phyloP scores from a whole-genome alignment of 2,888 invertebrate genomes.

The Aleiodes testaceus region DNA sequence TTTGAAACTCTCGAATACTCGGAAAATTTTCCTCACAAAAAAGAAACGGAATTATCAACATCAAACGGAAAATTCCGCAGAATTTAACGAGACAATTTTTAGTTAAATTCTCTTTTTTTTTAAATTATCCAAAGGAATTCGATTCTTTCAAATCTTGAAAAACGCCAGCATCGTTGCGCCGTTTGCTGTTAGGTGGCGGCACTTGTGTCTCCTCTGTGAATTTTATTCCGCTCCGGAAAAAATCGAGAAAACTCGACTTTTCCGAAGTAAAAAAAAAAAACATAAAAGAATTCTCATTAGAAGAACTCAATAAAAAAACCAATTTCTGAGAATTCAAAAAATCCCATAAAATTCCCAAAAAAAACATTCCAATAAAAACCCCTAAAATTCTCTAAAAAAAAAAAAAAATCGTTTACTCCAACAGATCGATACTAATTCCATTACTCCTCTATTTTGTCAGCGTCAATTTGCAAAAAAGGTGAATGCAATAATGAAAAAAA shows the following conservation, averaged over 20 bases:
- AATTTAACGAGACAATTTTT: no score
- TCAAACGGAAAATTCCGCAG: no score
- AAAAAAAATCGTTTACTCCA: background rate
- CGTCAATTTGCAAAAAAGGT: conserved; percentile 42
- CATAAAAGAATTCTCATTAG: no score
- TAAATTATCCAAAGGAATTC: no score
- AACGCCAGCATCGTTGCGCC: background rate
- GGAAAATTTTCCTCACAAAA: no score
- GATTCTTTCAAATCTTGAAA: background rate
- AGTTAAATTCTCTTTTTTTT: no score
- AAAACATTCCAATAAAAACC: background rate
- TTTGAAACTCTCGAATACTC: background rate
- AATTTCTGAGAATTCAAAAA: no score
- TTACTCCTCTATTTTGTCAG: conserved; percentile 62
- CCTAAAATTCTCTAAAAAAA: background rate
- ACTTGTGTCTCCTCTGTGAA: conserved; percentile 9
- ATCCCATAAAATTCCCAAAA: background rate
- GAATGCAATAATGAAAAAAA: background rate
- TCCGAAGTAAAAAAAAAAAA: background rate
- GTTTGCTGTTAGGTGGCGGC: conserved; percentile 24
- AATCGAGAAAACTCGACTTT: no score
- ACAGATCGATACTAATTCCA: conserved; percentile 57
- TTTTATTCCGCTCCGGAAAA: background rate
- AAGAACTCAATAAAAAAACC: no score
- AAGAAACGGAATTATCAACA: no score